Percentiles rank a stretch among this genome's conserved stretches.
phyloP scores from a whole-genome alignment of 2,797 vertebrate genomes.

The Cynopterus sphinx region DNA sequence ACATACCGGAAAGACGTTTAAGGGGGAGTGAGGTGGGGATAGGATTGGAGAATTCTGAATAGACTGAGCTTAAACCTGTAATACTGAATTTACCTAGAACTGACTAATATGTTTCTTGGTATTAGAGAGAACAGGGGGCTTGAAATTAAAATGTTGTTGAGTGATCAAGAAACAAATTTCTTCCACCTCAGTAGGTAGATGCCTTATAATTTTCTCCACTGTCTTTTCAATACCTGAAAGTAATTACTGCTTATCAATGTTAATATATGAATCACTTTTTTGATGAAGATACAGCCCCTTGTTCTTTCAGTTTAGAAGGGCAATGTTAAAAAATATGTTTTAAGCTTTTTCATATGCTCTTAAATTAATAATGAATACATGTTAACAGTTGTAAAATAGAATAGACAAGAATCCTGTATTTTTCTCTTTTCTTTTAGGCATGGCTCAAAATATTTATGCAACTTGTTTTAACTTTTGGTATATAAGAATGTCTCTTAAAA shows the following conservation, averaged over 20 bases:
- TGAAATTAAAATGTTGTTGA: background rate
- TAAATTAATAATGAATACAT: background rate
- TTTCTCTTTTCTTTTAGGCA: slow-evolving; percentile 4
- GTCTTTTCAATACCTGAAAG: background rate
- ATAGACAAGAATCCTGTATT: background rate
- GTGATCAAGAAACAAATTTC: background rate
- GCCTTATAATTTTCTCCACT: background rate
- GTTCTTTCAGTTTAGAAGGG: background rate
- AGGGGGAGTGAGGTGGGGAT: fast-evolving
- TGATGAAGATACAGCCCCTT: background rate
- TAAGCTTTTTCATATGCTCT: background rate
- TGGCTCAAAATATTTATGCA: background rate
- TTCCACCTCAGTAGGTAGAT: background rate
- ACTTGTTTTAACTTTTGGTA: background rate
- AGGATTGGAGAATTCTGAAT: background rate
- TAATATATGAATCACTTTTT: background rate
- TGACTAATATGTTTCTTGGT: background rate
- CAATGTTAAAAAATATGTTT: background rate
- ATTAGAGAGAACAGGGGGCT: background rate
- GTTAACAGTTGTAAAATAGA: background rate
- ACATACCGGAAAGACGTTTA: no score
- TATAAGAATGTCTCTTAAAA: background rate
- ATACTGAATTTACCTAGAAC: background rate
- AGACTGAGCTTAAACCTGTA: background rate
- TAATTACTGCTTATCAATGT: background rate